Evolutionary conservation across 2,113 vertebrate genomes (phyloP).

Genomic region (Boulengeromyrus knoepffleri): DNA sequence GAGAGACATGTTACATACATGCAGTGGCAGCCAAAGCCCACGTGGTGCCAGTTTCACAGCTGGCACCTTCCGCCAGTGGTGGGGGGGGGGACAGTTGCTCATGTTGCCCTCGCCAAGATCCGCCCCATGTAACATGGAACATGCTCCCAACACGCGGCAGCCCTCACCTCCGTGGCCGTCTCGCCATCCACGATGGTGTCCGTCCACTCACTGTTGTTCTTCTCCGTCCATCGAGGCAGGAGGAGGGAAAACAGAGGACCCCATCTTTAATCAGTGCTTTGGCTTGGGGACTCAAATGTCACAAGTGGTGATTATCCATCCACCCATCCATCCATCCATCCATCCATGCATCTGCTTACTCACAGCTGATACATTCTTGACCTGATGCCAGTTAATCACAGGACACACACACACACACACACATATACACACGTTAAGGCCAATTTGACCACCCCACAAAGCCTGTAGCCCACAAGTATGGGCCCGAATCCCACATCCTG

Average conservation of each 20-base stretch:
- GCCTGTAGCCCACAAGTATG: background rate
- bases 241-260: slow-evolving; percentile 74
- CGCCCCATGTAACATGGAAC: background rate
- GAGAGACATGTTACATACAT: background rate
- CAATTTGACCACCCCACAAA: background rate
- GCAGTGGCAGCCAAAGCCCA: background rate
- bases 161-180: slow-evolving; percentile 89
- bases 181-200: slow-evolving; percentile 88
- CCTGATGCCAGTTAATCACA: background rate
- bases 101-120: background rate
- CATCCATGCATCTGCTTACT: no score
- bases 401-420: background rate
- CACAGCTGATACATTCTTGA: no score
- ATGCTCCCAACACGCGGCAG: background rate
- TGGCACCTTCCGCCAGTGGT: background rate
- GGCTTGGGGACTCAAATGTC: background rate
- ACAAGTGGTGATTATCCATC: background rate
- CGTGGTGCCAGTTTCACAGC: background rate
- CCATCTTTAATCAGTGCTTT: background rate
- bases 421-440: background rate
- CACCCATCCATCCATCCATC: background rate
- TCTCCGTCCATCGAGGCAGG: slow-evolving; percentile 60
- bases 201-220: slow-evolving; percentile 95
- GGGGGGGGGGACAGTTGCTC: no score
- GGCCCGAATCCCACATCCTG: no score